These are phyloP conservation scores for Drosophila merina DNA, from an alignment of 2,888 invertebrate species.

Conservation along the genomic window DNA sequence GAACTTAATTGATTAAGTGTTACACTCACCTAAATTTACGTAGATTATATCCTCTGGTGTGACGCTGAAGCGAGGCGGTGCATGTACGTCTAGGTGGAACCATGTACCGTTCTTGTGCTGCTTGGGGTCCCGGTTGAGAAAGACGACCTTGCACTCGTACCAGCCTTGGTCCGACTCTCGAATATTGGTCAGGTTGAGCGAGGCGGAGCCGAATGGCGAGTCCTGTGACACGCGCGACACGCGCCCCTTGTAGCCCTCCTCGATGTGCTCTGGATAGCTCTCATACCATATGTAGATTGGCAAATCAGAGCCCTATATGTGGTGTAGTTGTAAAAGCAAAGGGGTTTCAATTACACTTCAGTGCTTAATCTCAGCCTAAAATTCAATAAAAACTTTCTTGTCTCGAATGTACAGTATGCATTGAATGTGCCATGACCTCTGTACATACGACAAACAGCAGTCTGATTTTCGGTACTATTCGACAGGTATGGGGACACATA, in stretches of 20 bases:
- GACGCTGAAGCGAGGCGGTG: conserved; percentile 97
- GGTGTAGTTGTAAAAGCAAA: neutral
- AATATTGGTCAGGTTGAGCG: conserved; percentile 97
- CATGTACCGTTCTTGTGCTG: conserved; percentile 97
- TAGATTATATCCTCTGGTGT: conserved; percentile 98
- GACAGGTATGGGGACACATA: conserved; percentile 30
- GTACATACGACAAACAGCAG: conserved; percentile 39
- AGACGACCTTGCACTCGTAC: conserved; percentile 98
- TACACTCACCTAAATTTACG: conserved; percentile 91
- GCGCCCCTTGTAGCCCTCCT: conserved; percentile 95
- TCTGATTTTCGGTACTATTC: conserved; percentile 31
- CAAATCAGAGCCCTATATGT: conserved; percentile 95
- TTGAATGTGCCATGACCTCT: conserved; percentile 42
- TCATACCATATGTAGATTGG: conserved; percentile 99
- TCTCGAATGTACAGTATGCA: conserved; percentile 39
- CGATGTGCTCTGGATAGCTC: conserved; percentile 98
- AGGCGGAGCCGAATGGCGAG: conserved; percentile 95
- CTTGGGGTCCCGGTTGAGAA: conserved; percentile 96
- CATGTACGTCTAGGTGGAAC: conserved; percentile 99
- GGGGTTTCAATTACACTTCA: conserved; percentile 1
- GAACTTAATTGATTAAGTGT: too few species aligned
- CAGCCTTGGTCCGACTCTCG: conserved; percentile 97
- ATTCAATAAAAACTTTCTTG: conserved; percentile 1
- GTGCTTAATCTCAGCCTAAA: neutral
- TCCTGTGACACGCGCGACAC: conserved; percentile 95